These are phyloP conservation scores for Podiceps cristatus DNA, from an alignment of 2,113 vertebrate species.

Conservation along the genomic window DNA sequence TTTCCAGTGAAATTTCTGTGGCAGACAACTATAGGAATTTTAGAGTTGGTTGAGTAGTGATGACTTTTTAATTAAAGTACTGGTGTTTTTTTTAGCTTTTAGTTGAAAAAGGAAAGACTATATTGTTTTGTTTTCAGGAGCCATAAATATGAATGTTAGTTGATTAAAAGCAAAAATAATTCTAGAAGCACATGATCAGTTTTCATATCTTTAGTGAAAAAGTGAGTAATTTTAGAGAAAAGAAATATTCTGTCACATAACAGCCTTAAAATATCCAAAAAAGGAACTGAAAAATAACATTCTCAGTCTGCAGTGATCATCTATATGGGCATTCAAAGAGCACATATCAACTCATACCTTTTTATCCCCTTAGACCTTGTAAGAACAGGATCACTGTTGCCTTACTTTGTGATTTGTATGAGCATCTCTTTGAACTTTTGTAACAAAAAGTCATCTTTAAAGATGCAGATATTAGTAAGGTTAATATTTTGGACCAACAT, in stretches of 20 bases:
- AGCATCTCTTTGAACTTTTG: background rate
- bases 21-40: background rate
- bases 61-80: background rate
- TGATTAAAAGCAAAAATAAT: background rate
- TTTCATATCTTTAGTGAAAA: background rate
- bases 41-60: background rate
- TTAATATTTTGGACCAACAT: constrained; percentile 12
- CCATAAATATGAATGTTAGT: background rate
- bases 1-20: background rate
- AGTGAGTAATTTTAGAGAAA: background rate
- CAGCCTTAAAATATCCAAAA: background rate
- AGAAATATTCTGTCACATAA: background rate
- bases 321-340: background rate
- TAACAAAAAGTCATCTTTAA: background rate
- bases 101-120: background rate
- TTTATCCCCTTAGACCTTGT: background rate
- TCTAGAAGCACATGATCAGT: background rate
- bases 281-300: background rate
- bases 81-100: background rate
- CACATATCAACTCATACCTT: background rate
- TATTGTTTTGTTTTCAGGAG: background rate
- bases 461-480: background rate
- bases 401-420: background rate
- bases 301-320: background rate
- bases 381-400: background rate